Base-by-base conservation (phyloP, 2,113 vertebrate species). In the Oxyruncus cristatus region DNA sequence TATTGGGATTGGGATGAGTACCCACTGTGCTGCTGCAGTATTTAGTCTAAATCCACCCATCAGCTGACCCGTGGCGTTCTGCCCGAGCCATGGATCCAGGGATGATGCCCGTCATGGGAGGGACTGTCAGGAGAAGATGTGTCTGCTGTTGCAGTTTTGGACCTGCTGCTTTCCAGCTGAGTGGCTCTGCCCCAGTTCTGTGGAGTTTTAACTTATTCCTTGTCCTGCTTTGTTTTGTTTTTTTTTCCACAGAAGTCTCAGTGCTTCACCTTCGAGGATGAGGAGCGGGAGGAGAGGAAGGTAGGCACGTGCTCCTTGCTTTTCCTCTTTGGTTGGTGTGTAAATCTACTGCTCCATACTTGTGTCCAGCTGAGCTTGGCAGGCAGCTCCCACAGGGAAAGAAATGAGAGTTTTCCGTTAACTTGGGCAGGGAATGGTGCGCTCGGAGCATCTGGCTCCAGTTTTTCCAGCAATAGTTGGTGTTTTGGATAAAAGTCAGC, bases 191-290 rank as follows among this genome's bases (percentile, higher is more conserved):
- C 19, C 42, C 66, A 9, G 8, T 39, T 35, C 12, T 19, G 3
- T 50, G 47, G n/a, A 4, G 8, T 47, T 89, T 49, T 70, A 62
- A 74, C 27, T 22, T 73, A 0, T 44, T 63, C 5, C 41, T 78
- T 62, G 2, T 18, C 53, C 42, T 73, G 13, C 14, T 5, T 39
- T 21, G 4, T 78, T 65, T 23, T 65, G 13, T 92, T 10, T 14
- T 49, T 72, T 97, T 66, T 84, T 35, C 81, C 66, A 35, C 97
- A 99, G 99, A 99, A 99, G 91, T 98, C 96, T 47, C 98, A 99
- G 95, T 99, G 98, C 95, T 99, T 99, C 96, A 98, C 97, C 39
- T 99, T 99, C 32, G 98, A 97, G 0, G 97, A 96, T 58, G 98
- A 98, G 66, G 98, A 99, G 11, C 97, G 97, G 72, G 97, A 97